Percentiles rank a stretch among this genome's conserved stretches.
Evolutionary conservation across 64 coral and sea anemone species (phyloP).

Genomic region (Platygyra sinensis): DNA sequence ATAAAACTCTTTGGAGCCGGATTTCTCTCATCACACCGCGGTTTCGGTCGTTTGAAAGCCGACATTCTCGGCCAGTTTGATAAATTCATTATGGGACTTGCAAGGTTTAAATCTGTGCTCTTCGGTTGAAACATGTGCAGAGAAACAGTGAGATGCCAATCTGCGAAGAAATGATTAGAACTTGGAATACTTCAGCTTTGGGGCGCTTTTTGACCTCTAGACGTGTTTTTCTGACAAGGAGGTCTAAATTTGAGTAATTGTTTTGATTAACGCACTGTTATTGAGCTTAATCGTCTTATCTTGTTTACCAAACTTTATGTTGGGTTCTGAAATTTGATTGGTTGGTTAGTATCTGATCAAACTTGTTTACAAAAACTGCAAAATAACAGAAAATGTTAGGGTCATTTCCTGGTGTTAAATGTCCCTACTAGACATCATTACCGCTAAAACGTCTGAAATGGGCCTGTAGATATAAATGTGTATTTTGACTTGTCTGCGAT

Average conservation of each 20-base stretch:
- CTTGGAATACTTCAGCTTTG: conserved; percentile 3
- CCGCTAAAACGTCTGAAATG: not conserved
- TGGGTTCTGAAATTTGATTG: conserved; percentile 16
- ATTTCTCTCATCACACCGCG: not conserved
- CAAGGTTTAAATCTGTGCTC: not conserved
- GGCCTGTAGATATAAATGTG: not conserved
- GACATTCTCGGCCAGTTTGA: not conserved
- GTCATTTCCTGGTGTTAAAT: not conserved
- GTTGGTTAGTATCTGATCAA: not conserved
- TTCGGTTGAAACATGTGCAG: not conserved
- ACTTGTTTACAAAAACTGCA: conserved; percentile 29
- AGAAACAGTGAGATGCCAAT: not conserved
- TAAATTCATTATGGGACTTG: not conserved
- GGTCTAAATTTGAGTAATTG: not conserved
- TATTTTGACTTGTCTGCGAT: not conserved
- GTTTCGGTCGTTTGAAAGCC: not conserved
- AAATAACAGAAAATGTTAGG: not conserved
- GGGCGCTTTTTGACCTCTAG: not conserved
- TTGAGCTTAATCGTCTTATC: conserved; percentile 7
- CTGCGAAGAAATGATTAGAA: not conserved
- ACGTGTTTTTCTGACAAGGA: conserved; percentile 4
- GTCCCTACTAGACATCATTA: conserved; percentile 23
- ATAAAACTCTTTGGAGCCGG: not conserved
- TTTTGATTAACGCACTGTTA: not conserved
- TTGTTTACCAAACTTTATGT: conserved; percentile 3